These are phyloP conservation scores for Eucidaris tribuloides DNA, from an alignment of 35 echinoderm and acorn worm genomes.

Conservation along the genomic window DNA sequence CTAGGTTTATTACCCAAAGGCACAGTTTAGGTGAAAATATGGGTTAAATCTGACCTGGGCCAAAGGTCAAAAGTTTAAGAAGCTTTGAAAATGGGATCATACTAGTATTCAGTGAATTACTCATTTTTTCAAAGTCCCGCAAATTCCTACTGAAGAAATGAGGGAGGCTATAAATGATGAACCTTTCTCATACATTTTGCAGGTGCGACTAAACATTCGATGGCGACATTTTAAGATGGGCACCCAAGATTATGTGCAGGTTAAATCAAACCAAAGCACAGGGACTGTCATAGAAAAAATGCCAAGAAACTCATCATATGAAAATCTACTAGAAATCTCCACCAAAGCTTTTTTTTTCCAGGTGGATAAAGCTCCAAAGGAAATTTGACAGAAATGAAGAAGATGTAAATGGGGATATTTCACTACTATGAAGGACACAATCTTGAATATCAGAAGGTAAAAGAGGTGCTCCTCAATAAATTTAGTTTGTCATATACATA, in stretches of 20 bases:
- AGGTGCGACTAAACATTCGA: not conserved
- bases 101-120: conserved; percentile 4
- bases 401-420: no score
- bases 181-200: conserved; percentile 8
- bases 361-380: conserved; percentile 8
- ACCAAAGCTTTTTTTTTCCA: conserved; percentile 13
- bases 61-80: no score
- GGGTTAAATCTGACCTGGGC: not conserved
- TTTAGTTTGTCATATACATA: no score
- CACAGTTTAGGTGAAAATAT: not conserved
- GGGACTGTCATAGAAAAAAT: not conserved
- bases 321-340: conserved; percentile 5
- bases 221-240: not conserved
- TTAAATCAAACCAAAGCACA: not conserved
- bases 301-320: not conserved
- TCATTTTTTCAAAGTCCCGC: not conserved
- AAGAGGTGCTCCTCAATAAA: no score
- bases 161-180: conserved; percentile 6
- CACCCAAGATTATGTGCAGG: not conserved
- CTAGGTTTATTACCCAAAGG: conserved; percentile 1
- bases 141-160: not conserved
- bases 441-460: no score
- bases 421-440: no score
- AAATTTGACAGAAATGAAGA: conserved; percentile 7
- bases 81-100: no score